Base-by-base conservation (phyloP, 2,797 vertebrate species). In the Nyctibius grandis region DNA sequence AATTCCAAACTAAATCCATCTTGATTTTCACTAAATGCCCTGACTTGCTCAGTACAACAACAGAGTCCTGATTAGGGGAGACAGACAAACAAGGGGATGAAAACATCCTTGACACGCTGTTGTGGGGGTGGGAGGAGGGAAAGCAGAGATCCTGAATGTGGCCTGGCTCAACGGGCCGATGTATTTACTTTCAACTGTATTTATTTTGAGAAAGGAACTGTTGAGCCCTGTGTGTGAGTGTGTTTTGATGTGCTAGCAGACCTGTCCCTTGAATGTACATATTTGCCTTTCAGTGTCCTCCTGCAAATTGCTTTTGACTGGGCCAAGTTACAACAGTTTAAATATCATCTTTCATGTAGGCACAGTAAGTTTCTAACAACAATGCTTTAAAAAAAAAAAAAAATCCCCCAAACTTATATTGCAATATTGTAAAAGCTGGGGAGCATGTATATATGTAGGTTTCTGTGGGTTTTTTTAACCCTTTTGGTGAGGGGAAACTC, bases 281-380 rank as follows among this genome's bases (percentile, higher is more conserved):
- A 51, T 90, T 67, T 95, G 80, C 86, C 34, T 96, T 94, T 82
- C 77, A 28, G 70, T 50, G 63, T 94, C 77, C 67, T 89, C 40
- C 63, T 89, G 56, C 75, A 92, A 89, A 93, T 91, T 93, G 88
- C 51, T 91, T 95, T 92, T 92, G 83, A 74, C 90, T 91, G 31
- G 8, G 23, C 74, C 51, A 22, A 79, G 88, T 82, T 94, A 9
- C 68, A 82, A 8, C 29, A 57, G 45, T 89, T 96, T 89, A 85
- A 93, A 82, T 89, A 47, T 17, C 19, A 25, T 78, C 51, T 74
- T 90, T 91, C 70, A 26, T 3, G 4, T 29, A 53, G 48, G 47
- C 14, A 34, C 51, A 61, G 45, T 45, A 76, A 59, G 90, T 26
- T 79, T 85, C 51, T 64, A 91, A 54, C 25, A 80, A 21, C 15